Conservation (phyloP, 2,888 invertebrate species). For the Cataglyphis cursor region DNA sequence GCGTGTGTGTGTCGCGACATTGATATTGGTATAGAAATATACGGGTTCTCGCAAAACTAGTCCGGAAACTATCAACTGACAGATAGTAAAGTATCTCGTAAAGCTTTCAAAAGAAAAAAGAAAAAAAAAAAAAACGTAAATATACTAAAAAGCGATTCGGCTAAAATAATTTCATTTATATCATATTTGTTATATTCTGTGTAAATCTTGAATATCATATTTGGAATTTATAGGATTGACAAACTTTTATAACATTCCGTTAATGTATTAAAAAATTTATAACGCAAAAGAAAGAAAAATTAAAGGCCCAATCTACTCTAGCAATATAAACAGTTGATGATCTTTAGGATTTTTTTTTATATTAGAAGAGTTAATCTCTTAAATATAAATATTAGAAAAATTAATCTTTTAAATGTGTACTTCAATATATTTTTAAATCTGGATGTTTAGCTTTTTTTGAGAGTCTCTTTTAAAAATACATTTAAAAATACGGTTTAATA, state of each 20-base stretch:
- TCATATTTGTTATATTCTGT: background rate
- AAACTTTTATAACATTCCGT: background rate
- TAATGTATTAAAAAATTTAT: background rate
- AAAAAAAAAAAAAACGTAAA: background rate
- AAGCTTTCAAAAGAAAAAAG: background rate
- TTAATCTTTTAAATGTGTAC: too few relatives aligned
- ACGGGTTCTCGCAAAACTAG: slow-evolving; percentile 26
- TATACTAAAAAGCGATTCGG: background rate
- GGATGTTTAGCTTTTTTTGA: too few relatives aligned
- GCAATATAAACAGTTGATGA: too few relatives aligned
- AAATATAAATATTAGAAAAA: too few relatives aligned
- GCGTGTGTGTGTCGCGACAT: background rate
- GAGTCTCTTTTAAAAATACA: too few relatives aligned
- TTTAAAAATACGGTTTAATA: too few relatives aligned
- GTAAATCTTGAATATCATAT: background rate
- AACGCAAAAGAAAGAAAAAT: background rate
- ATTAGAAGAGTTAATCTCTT: too few relatives aligned
- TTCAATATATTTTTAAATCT: too few relatives aligned
- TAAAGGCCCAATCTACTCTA: background rate
- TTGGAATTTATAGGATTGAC: too few relatives aligned
- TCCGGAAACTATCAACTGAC: slow-evolving; percentile 5
- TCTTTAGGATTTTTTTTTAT: too few relatives aligned
- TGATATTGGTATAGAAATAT: slow-evolving; percentile 12
- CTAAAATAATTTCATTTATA: background rate
- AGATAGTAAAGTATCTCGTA: background rate